Percentiles rank a stretch among this genome's conserved stretches.
Conservation (phyloP, 2,113 vertebrate genomes). For the Eulacestoma nigropectus region DNA sequence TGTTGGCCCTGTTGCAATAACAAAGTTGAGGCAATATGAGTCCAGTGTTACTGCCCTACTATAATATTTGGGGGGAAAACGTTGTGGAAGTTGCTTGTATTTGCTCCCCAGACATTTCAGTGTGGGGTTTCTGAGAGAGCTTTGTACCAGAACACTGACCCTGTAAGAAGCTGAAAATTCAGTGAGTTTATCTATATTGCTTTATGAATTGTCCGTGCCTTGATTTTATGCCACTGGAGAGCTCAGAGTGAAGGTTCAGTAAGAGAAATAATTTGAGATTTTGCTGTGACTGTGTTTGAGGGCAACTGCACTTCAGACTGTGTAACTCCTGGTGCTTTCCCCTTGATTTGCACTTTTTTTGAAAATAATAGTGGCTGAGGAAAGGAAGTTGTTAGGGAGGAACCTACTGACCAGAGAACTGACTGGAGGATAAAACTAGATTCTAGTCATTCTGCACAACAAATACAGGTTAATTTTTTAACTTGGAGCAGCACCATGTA, state of each 20-base stretch:
- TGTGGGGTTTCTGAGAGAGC: background rate
- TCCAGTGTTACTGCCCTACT: background rate
- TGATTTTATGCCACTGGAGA: background rate
- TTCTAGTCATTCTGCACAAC: background rate
- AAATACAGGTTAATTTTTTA: background rate
- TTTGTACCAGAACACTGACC: background rate
- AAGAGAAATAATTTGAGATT: background rate
- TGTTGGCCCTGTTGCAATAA: background rate
- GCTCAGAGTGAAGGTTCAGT: background rate
- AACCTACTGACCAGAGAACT: background rate
- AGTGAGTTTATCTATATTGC: background rate
- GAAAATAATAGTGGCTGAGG: background rate
- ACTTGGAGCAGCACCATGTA: background rate
- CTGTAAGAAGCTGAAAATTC: background rate
- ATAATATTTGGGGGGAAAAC: background rate
- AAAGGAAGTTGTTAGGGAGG: background rate
- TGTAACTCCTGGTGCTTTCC: background rate
- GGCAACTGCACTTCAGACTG: background rate
- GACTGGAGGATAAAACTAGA: background rate
- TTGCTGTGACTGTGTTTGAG: background rate
- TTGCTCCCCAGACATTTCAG: background rate
- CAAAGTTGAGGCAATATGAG: background rate
- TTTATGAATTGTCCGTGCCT: background rate
- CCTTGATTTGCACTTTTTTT: background rate
- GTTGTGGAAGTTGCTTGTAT: background rate